Conservation (phyloP, 2,797 vertebrate species). For the Ctenochaetus hawaiiensis region DNA sequence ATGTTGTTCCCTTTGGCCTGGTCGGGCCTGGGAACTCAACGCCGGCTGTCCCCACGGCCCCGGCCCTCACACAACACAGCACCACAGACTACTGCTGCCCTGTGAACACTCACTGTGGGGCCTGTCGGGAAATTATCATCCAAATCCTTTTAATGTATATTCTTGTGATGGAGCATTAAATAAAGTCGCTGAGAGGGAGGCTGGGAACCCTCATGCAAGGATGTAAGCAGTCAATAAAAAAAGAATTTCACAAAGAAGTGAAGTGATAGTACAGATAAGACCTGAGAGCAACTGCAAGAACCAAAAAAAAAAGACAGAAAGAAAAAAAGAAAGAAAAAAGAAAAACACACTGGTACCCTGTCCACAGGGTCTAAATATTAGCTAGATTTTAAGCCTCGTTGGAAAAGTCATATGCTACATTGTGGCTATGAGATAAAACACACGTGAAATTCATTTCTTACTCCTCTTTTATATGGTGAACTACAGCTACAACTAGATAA, state of each 20-base stretch:
- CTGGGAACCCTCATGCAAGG: slow-evolving; percentile 28
- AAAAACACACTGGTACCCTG: too few species aligned
- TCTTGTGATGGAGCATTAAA: slow-evolving; percentile 42
- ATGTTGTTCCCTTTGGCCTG: slow-evolving; percentile 76
- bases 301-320: too few species aligned
- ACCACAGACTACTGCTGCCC: slow-evolving; percentile 38
- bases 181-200: slow-evolving; percentile 26
- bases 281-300: slow-evolving; percentile 2
- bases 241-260: slow-evolving; percentile 2
- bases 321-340: too few species aligned
- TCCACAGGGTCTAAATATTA: too few species aligned
- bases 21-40: slow-evolving; percentile 72
- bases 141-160: slow-evolving; percentile 42
- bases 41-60: slow-evolving; percentile 67
- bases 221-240: slow-evolving; percentile 15
- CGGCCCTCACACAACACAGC: slow-evolving; percentile 51
- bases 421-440: slow-evolving; percentile 23
- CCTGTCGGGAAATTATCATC: slow-evolving; percentile 53
- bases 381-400: slow-evolving; percentile 8
- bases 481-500: background rate
- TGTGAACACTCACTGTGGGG: slow-evolving; percentile 51
- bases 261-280: slow-evolving; percentile 9
- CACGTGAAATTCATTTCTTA: background rate
- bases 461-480: background rate
- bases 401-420: slow-evolving; percentile 7